Conservation (phyloP, 1,140 invertebrate genomes). For the Pseudoatta argentina region DNA sequence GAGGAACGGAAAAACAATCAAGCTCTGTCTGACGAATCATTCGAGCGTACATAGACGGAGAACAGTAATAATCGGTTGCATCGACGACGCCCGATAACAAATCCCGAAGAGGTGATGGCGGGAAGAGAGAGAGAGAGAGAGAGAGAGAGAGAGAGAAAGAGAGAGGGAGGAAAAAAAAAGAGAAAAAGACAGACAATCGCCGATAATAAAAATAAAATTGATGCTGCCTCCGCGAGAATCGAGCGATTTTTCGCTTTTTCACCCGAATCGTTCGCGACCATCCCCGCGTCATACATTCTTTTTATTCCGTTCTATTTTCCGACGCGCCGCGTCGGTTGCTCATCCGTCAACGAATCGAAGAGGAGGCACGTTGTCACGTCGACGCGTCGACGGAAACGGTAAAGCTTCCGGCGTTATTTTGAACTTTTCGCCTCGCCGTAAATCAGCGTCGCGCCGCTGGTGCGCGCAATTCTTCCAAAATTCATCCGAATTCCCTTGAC, state of each 20-base stretch:
- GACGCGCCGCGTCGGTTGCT: slow-evolving; percentile 51
- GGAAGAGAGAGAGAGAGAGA: slow-evolving; percentile 33
- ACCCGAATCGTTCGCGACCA: slow-evolving; percentile 12
- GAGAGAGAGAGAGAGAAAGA: background rate
- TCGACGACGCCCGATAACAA: slow-evolving; percentile 58
- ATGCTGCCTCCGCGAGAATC: slow-evolving; percentile 62
- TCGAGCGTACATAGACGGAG: slow-evolving; percentile 34
- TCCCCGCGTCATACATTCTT: slow-evolving; percentile 19
- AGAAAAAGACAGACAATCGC: slow-evolving; percentile 28
- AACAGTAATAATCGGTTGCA: slow-evolving; percentile 67
- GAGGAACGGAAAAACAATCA: slow-evolving; percentile 50
- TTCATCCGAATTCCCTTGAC: slow-evolving; percentile 49
- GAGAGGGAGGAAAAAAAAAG: background rate
- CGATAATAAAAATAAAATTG: slow-evolving; percentile 74
- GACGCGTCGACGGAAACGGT: slow-evolving; percentile 65
- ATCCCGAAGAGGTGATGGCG: slow-evolving; percentile 43
- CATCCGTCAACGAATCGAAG: slow-evolving; percentile 63
- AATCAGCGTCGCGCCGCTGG: slow-evolving; percentile 64
- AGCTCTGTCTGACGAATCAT: slow-evolving; percentile 23
- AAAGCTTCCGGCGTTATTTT: slow-evolving; percentile 71
- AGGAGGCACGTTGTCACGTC: slow-evolving; percentile 43
- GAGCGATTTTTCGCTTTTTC: slow-evolving; percentile 52
- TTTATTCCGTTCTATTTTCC: slow-evolving; percentile 28
- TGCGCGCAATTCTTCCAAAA: slow-evolving; percentile 50
- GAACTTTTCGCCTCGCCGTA: slow-evolving; percentile 63